Conservation (phyloP, 2,888 invertebrate genomes). For the Mimumesa dahlbomi region DNA sequence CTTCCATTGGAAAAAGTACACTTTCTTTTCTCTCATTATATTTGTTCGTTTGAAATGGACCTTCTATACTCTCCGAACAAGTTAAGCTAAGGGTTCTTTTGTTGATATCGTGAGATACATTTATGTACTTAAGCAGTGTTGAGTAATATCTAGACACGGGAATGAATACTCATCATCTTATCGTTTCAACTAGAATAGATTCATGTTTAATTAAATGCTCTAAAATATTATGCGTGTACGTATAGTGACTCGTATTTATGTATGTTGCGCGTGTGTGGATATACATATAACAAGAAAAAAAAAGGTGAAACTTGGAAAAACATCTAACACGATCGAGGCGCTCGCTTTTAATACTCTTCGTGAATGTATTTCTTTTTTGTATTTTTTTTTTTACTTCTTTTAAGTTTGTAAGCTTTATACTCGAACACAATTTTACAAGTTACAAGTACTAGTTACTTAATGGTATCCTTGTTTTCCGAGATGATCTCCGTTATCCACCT, state of each 20-base stretch:
- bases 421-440: too few relatives aligned
- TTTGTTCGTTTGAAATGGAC: constrained; percentile 17
- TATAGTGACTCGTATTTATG: background rate
- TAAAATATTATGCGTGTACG: background rate
- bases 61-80: constrained; percentile 7
- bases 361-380: too few relatives aligned
- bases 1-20: background rate
- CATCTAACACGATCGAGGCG: too few relatives aligned
- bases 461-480: too few relatives aligned
- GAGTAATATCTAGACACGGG: constrained; percentile 33
- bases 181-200: constrained; percentile 4
- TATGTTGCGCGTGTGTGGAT: background rate
- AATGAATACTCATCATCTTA: constrained; percentile 12
- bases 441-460: too few relatives aligned
- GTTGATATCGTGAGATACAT: constrained; percentile 19
- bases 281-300: background rate
- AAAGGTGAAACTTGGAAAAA: background rate
- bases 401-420: too few relatives aligned
- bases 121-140: constrained; percentile 30
- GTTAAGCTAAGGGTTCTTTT: constrained; percentile 28
- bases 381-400: constrained; percentile 11
- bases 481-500: too few relatives aligned
- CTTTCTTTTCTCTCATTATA: background rate
- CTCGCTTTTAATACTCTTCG: too few relatives aligned
- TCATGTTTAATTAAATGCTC: constrained; percentile 6